Evolutionary conservation across 2,888 invertebrate species (phyloP), one percentile per base, ranked within the genome.

Genomic region (Parnassius smintheus): DNA sequence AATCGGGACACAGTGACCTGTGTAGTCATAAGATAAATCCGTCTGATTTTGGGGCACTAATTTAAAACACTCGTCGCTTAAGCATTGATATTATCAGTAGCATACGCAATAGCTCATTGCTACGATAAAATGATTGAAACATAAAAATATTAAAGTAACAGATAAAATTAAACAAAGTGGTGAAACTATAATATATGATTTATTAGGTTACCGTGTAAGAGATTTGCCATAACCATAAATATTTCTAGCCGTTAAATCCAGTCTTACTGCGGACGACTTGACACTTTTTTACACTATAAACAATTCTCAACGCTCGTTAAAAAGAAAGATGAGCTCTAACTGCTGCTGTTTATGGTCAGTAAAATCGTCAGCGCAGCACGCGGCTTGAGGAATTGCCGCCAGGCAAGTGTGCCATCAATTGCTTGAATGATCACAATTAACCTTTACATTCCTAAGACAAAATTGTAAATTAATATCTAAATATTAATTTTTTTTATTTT

Each of bases 291-390:
- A 84, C 78, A 85, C 87, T 82, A 88, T 91, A 89, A 91, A 91
- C 88, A 88, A 86, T 91, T 82, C 85, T 69, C 73, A 71, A 70
- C 70, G 85, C 69, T 87, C 91, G 88, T 92, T 92, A 92, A 91
- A 76, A 91, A 89, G 91, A 92, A 86, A 90, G 88, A 92, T 91
- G 91, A 85, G 86, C 88, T 86, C 83, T 91, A 86, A 88, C 83
- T 80, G 81, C 79, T 81, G 80, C 77, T 70, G 81, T 92, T 92
- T 91, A 91, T 91, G 85, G 88, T 80, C 86, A 85, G 81, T 92
- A 87, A 92, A 92, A 76, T 84, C 77, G 82, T 78, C 79, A 85
- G 86, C 87, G 85, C 87, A 88, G 77, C 82, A 76, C 82, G 75
- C 76, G 75, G 75, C 75, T 35, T n/a, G 46, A 46, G 11, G 46